Evolutionary conservation across 2,113 vertebrate species (phyloP).

Genomic region (Silurus meridionalis): DNA sequence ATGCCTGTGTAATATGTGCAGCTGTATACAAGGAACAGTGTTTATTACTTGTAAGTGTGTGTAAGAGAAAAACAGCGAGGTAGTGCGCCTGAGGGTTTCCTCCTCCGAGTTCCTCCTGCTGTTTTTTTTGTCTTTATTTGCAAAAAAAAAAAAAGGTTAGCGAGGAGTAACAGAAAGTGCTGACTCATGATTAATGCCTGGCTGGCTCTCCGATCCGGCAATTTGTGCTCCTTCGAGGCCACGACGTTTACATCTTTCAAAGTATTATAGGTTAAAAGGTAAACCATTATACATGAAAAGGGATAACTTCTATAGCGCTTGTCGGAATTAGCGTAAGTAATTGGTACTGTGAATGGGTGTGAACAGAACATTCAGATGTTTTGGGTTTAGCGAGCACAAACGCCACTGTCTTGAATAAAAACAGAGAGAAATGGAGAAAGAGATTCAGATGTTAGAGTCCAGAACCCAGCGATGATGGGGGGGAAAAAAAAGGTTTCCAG

Average conservation of each 20-base stretch:
- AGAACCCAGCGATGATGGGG: background rate
- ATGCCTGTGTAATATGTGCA: background rate
- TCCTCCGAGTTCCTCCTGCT: background rate
- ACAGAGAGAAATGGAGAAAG: constrained; percentile 1
- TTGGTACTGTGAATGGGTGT: background rate
- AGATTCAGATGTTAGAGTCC: background rate
- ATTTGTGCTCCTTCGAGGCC: background rate
- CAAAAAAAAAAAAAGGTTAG: background rate
- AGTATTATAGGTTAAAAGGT: background rate
- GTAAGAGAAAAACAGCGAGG: background rate
- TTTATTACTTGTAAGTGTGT: background rate
- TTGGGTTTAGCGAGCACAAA: no score
- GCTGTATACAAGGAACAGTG: background rate
- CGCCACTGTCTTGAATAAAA: no score
- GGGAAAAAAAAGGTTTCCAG: background rate
- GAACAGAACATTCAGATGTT: background rate
- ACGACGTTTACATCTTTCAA: background rate
- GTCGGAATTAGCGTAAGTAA: background rate
- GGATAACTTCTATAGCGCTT: background rate
- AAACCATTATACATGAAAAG: background rate
- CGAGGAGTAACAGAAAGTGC: background rate
- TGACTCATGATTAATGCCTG: background rate
- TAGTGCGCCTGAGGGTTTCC: background rate
- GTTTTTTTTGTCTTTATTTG: background rate
- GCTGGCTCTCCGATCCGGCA: background rate